phyloP scores from a whole-genome alignment of 2,113 vertebrate species.

The Mustela lutreola region DNA sequence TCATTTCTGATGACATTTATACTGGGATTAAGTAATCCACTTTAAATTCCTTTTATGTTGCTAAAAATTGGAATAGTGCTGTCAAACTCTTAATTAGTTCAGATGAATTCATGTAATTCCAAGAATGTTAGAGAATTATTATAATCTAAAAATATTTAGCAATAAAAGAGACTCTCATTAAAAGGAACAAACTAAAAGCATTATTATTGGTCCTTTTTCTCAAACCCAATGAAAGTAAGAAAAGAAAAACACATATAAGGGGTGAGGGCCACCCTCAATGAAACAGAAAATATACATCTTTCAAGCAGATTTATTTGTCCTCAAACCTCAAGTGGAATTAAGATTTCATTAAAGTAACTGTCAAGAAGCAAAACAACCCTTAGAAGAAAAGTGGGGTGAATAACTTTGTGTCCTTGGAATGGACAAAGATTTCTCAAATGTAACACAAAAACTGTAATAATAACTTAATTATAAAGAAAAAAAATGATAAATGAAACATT shows the following conservation, averaged over 20 bases:
- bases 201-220: neutral
- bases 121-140: neutral
- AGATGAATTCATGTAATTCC: slow-evolving; percentile 12
- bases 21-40: neutral
- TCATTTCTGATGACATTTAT: slow-evolving; percentile 43
- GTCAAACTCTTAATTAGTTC: slow-evolving; percentile 25
- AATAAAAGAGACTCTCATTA: neutral
- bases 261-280: neutral
- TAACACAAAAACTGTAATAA: neutral
- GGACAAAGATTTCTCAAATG: neutral
- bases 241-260: neutral
- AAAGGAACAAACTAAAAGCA: neutral
- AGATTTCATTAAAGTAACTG: neutral
- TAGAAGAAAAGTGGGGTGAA: neutral
- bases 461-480: neutral
- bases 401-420: neutral
- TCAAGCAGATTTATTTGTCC: neutral
- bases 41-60: slow-evolving; percentile 38
- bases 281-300: neutral
- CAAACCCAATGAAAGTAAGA: neutral
- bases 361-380: neutral
- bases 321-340: neutral
- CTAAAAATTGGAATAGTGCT: neutral
- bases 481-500: neutral
- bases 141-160: neutral